Percentiles rank a stretch among this genome's conserved stretches.
Conservation (phyloP, 2,797 vertebrate species). For the Dipus sagitta region DNA sequence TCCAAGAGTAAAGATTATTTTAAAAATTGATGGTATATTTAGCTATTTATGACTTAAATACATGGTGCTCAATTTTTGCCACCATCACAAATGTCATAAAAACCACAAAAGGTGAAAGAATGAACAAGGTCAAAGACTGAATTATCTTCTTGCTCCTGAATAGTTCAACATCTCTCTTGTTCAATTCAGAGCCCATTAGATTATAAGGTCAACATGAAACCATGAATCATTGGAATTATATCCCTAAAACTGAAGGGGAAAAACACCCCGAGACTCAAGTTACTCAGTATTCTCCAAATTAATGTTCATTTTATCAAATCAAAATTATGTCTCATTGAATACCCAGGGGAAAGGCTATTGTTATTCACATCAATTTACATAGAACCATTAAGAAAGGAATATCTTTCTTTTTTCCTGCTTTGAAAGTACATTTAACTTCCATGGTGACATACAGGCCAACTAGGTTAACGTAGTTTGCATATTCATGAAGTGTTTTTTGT, state of each 20-base stretch:
- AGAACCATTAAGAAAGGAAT: slow-evolving; percentile 64
- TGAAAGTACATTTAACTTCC: slow-evolving; percentile 68
- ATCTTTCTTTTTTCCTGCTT: slow-evolving; percentile 69
- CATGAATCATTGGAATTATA: slow-evolving; percentile 83
- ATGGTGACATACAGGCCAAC: slow-evolving; percentile 69
- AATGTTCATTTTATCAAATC: slow-evolving; percentile 79
- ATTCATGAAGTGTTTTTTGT: slow-evolving; percentile 72
- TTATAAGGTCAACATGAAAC: slow-evolving; percentile 85
- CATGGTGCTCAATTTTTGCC: slow-evolving; percentile 76
- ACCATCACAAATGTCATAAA: slow-evolving; percentile 81
- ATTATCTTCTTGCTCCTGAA: slow-evolving; percentile 84
- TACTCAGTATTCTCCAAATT: slow-evolving; percentile 76
- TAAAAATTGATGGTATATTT: slow-evolving; percentile 58
- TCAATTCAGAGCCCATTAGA: slow-evolving; percentile 85
- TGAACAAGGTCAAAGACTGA: slow-evolving; percentile 82
- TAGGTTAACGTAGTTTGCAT: slow-evolving; percentile 48
- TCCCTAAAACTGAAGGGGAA: slow-evolving; percentile 69
- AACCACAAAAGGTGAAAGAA: slow-evolving; percentile 81
- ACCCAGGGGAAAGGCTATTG: slow-evolving; percentile 49
- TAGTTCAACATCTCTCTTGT: slow-evolving; percentile 84
- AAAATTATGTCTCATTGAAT: slow-evolving; percentile 71
- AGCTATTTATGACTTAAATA: slow-evolving; percentile 77
- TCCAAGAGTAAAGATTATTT: slow-evolving; percentile 30
- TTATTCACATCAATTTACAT: slow-evolving; percentile 64
- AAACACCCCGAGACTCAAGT: slow-evolving; percentile 73